Evolutionary conservation across 2,113 vertebrate species (phyloP).

Genomic region (Acrocephalus arundinaceus): DNA sequence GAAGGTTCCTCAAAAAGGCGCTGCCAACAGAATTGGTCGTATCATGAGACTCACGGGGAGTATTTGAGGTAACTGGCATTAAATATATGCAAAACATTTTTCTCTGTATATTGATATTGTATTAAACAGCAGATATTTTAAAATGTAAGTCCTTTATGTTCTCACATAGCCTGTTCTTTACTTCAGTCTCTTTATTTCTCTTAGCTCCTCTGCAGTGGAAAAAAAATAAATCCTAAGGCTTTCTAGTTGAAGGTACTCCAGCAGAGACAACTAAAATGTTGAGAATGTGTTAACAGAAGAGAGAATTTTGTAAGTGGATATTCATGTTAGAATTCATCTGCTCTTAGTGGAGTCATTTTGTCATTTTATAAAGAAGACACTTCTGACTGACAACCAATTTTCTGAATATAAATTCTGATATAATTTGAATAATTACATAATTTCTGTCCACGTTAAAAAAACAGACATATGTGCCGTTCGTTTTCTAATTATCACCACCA

Average conservation of each 20-base stretch:
- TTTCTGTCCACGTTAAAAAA: constrained; percentile 58
- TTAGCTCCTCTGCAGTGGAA: not conserved
- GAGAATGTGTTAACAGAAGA: not conserved
- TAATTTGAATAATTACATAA: constrained; percentile 71
- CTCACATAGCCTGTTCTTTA: not conserved
- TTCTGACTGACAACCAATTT: constrained; percentile 67
- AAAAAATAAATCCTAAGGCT: not conserved
- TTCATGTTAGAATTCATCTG: constrained; percentile 54
- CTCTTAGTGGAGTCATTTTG: constrained; percentile 27
- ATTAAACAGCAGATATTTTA: not conserved
- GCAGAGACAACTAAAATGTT: not conserved
- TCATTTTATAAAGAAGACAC: constrained; percentile 50
- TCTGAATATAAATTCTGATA: constrained; percentile 62
- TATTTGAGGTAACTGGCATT: not conserved
- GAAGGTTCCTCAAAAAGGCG: not conserved
- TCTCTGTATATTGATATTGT: not conserved
- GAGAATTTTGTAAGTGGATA: constrained; percentile 2
- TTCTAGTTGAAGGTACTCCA: not conserved
- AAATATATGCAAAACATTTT: not conserved
- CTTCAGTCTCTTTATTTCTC: not conserved
- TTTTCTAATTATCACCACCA: constrained; percentile 64
- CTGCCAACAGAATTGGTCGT: not conserved
- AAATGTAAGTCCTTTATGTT: not conserved
- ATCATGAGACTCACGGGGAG: not conserved
- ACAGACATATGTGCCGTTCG: constrained; percentile 58